phyloP scores from a whole-genome alignment of 2,113 vertebrate species.

The Callorhinus ursinus region DNA sequence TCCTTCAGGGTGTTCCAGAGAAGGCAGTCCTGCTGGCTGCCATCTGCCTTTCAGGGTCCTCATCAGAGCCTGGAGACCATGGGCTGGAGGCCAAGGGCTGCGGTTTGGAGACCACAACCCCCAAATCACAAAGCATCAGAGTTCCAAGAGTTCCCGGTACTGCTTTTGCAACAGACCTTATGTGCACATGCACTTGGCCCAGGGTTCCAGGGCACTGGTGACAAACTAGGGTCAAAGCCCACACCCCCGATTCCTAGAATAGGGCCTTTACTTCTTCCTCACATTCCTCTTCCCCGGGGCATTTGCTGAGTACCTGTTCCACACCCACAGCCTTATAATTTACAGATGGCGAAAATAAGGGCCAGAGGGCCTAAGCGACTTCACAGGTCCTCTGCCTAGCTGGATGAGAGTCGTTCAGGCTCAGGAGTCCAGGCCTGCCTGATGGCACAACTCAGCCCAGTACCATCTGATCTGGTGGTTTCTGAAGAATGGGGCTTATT shows the following conservation, averaged over 20 bases:
- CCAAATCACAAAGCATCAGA: background rate
- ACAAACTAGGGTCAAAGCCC: background rate
- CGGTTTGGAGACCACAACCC: background rate
- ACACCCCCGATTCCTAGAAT: background rate
- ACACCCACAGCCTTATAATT: background rate
- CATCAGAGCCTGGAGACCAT: background rate
- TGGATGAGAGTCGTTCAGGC: background rate
- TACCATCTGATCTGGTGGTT: background rate
- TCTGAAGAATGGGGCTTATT: background rate
- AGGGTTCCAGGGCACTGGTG: background rate
- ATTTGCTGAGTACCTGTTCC: background rate
- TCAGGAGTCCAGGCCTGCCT: background rate
- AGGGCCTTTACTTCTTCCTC: background rate
- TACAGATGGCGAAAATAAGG: background rate
- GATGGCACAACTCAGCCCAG: background rate
- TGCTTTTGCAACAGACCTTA: background rate
- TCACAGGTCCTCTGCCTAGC: background rate
- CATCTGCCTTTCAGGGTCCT: background rate
- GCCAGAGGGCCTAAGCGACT: background rate
- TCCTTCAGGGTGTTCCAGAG: background rate
- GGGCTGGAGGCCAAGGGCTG: background rate
- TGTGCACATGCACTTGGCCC: too few species aligned
- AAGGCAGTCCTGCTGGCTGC: rapidly evolving
- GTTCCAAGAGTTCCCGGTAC: background rate
- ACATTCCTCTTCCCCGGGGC: background rate